Evolutionary conservation across 2,888 invertebrate genomes (phyloP).

Genomic region (Geotrupes spiniger): DNA sequence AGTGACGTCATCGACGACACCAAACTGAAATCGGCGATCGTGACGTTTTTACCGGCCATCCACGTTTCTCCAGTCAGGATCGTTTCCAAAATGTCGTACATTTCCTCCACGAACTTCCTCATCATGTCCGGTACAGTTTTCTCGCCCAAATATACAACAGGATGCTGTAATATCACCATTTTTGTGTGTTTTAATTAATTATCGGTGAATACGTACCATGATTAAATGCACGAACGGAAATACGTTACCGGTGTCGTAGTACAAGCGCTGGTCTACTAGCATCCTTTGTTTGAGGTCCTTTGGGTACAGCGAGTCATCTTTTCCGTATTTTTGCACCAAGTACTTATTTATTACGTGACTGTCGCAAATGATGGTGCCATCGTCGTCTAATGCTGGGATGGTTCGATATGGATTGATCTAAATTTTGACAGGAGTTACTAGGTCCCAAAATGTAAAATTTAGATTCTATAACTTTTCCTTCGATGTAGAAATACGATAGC

Average conservation of each 20-base stretch:
- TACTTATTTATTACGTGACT: conserved; percentile 64
- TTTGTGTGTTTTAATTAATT: too few relatives aligned
- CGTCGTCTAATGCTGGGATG: conserved; percentile 60
- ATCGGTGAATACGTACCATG: conserved; percentile 12
- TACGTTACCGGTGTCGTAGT: conserved; percentile 53
- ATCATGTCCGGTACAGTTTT: conserved; percentile 13
- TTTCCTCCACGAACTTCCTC: conserved; percentile 11
- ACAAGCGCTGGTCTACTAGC: conserved; percentile 52
- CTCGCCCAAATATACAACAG: conserved; percentile 14
- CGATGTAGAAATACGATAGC: too few relatives aligned
- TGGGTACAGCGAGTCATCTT: conserved; percentile 55
- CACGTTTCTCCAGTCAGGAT: conserved; percentile 51
- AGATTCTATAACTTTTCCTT: too few relatives aligned
- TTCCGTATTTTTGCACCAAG: conserved; percentile 57
- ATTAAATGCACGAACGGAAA: conserved; percentile 41
- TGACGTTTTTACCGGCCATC: conserved; percentile 49
- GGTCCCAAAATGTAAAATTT: too few relatives aligned
- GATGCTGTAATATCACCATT: conserved; percentile 2
- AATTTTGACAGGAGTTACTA: too few relatives aligned
- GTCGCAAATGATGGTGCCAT: conserved; percentile 56
- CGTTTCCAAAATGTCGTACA: conserved; percentile 49
- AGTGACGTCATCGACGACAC: conserved; percentile 26
- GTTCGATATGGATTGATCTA: conserved; percentile 63
- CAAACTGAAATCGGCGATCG: conserved; percentile 35
- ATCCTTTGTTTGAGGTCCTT: conserved; percentile 51